Percentiles rank a stretch among this genome's conserved stretches.
Evolutionary conservation across 2,113 vertebrate genomes (phyloP).

Genomic region (Tenrec ecaudatus): DNA sequence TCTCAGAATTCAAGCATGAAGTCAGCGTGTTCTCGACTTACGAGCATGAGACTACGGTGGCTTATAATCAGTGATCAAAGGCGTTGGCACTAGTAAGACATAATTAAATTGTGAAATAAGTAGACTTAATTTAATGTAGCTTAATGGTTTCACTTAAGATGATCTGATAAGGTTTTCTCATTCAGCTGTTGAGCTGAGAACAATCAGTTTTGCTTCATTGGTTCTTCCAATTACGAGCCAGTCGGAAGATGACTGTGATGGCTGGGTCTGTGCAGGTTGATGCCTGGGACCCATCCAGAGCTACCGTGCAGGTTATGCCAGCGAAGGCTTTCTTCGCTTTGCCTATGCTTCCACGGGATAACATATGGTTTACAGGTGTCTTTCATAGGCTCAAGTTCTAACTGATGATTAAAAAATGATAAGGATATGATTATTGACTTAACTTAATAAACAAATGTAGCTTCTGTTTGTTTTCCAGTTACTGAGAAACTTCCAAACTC

Average conservation of each 20-base stretch:
- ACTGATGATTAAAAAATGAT: background rate
- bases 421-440: background rate
- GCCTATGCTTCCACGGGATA: background rate
- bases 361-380: background rate
- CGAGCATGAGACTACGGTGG: too few species aligned
- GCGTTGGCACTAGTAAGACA: too few species aligned
- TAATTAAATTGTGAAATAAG: too few species aligned
- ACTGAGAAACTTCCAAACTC: background rate
- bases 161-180: background rate
- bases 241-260: background rate
- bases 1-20: too few species aligned
- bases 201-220: background rate
- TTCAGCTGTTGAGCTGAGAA: background rate
- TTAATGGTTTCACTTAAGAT: too few species aligned
- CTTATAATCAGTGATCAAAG: too few species aligned
- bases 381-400: background rate
- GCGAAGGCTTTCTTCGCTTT: background rate
- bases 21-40: too few species aligned
- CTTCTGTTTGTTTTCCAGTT: background rate
- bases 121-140: too few species aligned
- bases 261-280: background rate
- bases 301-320: background rate
- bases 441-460: background rate
- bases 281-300: background rate
- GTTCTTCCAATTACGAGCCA: background rate